Evolutionary conservation across 2,113 vertebrate species (phyloP), one percentile per base, ranked within the genome.

Genomic region (Prolemur simus): DNA sequence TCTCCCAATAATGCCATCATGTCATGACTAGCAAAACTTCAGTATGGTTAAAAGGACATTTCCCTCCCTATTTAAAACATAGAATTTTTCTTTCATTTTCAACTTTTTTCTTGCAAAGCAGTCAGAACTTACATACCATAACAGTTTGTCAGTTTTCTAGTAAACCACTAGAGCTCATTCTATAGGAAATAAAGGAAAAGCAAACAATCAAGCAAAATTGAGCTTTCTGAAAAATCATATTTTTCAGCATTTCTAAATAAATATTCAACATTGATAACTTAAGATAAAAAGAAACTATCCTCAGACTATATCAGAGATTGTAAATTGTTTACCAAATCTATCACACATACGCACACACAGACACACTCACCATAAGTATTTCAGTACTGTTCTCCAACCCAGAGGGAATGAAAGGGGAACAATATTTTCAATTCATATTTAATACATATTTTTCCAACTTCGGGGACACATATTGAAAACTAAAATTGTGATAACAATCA

Each of bases 1-100:
- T 78, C 56, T 93, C 34, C 58, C 68, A 82, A 54, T 66, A 63
- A 86, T 27, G 17, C 29, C n/a, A 52, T 94, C 17, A 68, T 66
- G n/a, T 69, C 60, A 15, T 63, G 47, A 69, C 29, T 49, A 77
- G 25, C 13, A 84, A 87, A 83, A 87, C 2, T 49, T 21, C 9
- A 71, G 54, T 60, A 74, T 7, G 60, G 66, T 68, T 92, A 47
- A 74, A 87, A 90, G 25, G 13, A 39, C 1, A 89, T 86, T 94
- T 89, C 23, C 21, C 11, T 80, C 20, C 27, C 20, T 7, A 71
- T 0, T 1, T 45, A 7, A 82, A 13, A 3, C 49, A 37, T 11
- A 89, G 54, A 87, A 68, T 83, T 92, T 94, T 10, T 78, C 63
- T 86, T 54, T 25, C 20, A 34, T 92, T 97, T 92, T 95, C 37